Evolutionary conservation across 2,888 invertebrate species (phyloP).

Genomic region (Lasioglossum morio): DNA sequence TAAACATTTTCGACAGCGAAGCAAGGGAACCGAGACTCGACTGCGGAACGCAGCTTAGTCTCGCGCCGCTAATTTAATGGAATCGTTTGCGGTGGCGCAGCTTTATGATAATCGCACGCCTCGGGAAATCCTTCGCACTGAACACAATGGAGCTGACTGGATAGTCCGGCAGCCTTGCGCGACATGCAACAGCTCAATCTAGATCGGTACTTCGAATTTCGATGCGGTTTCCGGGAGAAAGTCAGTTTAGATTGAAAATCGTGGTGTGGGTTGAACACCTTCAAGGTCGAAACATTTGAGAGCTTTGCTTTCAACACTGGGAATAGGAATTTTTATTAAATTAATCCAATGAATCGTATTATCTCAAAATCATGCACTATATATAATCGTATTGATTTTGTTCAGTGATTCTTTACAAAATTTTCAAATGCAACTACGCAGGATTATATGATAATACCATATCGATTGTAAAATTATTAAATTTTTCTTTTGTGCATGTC

Average conservation of each 20-base stretch:
- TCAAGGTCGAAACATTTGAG: not conserved
- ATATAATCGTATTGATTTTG: too few species aligned
- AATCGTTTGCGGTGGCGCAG: slow-evolving; percentile 54
- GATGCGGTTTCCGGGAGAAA: not conserved
- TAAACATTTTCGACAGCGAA: slow-evolving; percentile 63
- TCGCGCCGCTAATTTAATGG: slow-evolving; percentile 52
- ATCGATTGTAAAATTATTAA: too few species aligned
- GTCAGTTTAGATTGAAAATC: not conserved
- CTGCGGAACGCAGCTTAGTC: slow-evolving; percentile 32
- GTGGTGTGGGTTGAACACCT: not conserved
- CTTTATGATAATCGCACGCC: slow-evolving; percentile 55
- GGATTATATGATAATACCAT: too few species aligned
- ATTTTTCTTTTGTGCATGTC: too few species aligned
- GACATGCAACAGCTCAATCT: not conserved
- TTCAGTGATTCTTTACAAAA: too few species aligned
- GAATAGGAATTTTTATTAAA: not conserved
- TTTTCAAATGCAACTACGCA: too few species aligned
- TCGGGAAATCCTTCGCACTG: not conserved
- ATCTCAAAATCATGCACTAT: too few species aligned
- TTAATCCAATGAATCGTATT: too few species aligned
- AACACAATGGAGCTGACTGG: slow-evolving; percentile 4
- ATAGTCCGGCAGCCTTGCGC: not conserved
- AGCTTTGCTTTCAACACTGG: not conserved
- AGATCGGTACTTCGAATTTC: not conserved
- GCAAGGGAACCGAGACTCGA: slow-evolving; percentile 34